A percentile compares a stretch with the other conserved stretches of the same genome.
Conservation (phyloP, 2,797 vertebrate species). For the Falco concolor region DNA sequence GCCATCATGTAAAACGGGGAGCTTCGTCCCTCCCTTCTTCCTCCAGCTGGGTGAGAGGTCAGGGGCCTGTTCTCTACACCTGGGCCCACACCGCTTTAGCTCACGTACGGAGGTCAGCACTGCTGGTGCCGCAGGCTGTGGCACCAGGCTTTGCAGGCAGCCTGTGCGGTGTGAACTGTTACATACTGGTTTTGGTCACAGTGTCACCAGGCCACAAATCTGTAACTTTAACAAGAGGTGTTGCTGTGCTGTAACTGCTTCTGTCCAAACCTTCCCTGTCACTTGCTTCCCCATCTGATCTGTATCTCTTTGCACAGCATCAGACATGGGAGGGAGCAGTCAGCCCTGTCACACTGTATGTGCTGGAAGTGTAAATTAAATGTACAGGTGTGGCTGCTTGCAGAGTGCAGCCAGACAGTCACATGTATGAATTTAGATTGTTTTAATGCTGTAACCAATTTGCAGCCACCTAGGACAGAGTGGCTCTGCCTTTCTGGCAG, state of each 20-base stretch:
- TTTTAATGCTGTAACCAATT: not conserved
- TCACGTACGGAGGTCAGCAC: not conserved
- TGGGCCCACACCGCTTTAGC: not conserved
- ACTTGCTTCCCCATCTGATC: not conserved
- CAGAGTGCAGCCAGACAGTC: not conserved
- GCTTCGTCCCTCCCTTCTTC: accelerated
- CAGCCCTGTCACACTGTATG: not conserved
- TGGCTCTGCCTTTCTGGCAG: not conserved
- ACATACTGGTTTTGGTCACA: not conserved
- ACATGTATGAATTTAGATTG: not conserved
- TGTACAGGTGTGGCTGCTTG: not conserved
- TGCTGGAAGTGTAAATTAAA: not conserved
- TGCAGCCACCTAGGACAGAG: not conserved
- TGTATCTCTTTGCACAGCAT: not conserved
- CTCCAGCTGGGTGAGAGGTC: not conserved
- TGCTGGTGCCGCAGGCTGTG: not conserved
- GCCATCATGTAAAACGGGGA: not conserved
- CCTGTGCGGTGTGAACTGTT: not conserved
- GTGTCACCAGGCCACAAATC: not conserved
- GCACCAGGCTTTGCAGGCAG: not conserved
- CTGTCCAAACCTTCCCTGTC: not conserved
- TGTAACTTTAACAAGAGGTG: not conserved
- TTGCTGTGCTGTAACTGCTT: not conserved
- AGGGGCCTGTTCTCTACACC: not conserved
- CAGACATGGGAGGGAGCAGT: not conserved